Evolutionary conservation across 2,888 invertebrate species (phyloP).

Genomic region (Cheiracanthium punctorium): DNA sequence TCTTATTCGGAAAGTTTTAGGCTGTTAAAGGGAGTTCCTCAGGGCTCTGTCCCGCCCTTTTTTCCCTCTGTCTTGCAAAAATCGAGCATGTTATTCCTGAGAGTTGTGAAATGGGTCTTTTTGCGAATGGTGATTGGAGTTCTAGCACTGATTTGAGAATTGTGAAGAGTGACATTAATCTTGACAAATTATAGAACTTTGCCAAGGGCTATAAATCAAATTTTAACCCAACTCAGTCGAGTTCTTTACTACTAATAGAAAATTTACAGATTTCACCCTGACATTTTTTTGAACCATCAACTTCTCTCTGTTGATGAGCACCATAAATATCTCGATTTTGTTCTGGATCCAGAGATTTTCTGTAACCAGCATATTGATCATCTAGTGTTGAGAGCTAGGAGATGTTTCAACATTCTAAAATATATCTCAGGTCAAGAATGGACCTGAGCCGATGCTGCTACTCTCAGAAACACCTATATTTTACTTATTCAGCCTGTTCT

Average conservation of each 20-base stretch:
- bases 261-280: not conserved
- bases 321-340: slow-evolving; percentile 9
- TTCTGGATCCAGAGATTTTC: not conserved
- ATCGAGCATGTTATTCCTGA: not conserved
- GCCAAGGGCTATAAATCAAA: not conserved
- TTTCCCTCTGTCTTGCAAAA: not conserved
- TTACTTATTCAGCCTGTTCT: not conserved
- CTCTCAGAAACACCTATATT: slow-evolving; percentile 3
- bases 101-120: slow-evolving; percentile 2
- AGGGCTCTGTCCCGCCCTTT: slow-evolving; percentile 5
- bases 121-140: slow-evolving; percentile 6
- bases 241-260: slow-evolving; percentile 17
- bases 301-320: not conserved
- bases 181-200: not conserved
- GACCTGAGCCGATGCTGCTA: not conserved
- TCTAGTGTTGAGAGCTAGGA: not conserved
- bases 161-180: not conserved
- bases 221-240: not conserved
- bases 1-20: not conserved
- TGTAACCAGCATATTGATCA: slow-evolving; percentile 9
- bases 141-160: not conserved
- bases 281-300: not conserved
- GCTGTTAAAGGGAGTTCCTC: not conserved
- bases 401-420: not conserved
- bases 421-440: not conserved